Evolutionary conservation across 2,888 invertebrate species (phyloP).

Genomic region (Drosophila testacea): DNA sequence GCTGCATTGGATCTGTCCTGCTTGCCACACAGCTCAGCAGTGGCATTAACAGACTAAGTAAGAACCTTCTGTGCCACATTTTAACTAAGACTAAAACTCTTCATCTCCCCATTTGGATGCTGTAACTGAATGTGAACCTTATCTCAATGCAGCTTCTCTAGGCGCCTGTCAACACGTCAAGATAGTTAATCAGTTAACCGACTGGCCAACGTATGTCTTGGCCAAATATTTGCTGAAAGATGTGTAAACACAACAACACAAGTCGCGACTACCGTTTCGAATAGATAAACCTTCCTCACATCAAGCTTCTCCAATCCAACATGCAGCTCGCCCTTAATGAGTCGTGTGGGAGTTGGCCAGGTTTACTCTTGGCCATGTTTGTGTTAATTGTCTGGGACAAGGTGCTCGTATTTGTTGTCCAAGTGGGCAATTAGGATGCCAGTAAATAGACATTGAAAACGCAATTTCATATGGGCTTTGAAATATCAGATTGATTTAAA

Average conservation of each 20-base stretch:
- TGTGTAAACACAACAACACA: slow-evolving; percentile 25
- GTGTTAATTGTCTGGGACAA: slow-evolving; percentile 21
- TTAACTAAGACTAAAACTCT: slow-evolving; percentile 43
- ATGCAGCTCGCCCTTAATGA: not conserved
- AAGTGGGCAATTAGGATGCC: slow-evolving; percentile 12
- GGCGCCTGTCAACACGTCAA: slow-evolving; percentile 63
- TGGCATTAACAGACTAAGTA: not conserved
- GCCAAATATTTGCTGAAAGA: slow-evolving; percentile 57
- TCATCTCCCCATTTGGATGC: not conserved
- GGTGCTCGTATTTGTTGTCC: not conserved
- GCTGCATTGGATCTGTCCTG: slow-evolving; percentile 27
- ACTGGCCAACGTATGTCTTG: slow-evolving; percentile 38
- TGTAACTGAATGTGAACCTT: slow-evolving; percentile 44
- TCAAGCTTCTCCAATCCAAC: not conserved
- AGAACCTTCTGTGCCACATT: slow-evolving; percentile 45
- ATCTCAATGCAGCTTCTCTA: slow-evolving; percentile 70
- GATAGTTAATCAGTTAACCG: slow-evolving; percentile 68
- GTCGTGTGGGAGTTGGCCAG: slow-evolving; percentile 2
- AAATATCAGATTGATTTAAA: too few relatives aligned
- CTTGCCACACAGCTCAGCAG: slow-evolving; percentile 14
- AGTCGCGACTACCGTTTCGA: slow-evolving; percentile 23
- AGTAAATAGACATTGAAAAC: not conserved
- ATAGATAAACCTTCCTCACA: not conserved
- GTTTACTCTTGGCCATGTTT: slow-evolving; percentile 3
- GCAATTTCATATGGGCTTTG: too few relatives aligned